Evolutionary conservation across 92 coral and sea anemone genomes (phyloP), one percentile per base, ranked within the genome.

Genomic region (Zoanthus gigantus): DNA sequence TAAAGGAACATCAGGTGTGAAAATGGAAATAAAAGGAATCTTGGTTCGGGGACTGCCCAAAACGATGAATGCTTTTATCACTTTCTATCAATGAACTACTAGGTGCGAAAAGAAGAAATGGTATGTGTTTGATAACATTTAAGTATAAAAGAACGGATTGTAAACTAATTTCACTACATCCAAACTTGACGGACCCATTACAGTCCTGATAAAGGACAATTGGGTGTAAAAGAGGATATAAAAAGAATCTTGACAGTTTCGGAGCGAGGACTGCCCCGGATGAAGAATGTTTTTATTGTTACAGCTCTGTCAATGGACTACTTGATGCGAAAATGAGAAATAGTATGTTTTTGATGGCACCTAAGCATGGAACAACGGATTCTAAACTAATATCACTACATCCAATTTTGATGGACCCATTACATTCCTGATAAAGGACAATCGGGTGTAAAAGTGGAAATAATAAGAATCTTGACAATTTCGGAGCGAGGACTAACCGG

Each of bases 1-100:
- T 48, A 74, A 74, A 18, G 44, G 80, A 76, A 6, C 66, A 76
- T 76, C 65, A 7, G 50, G 65, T 76, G 65, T 48, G 80, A 76
- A 9, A 29, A 50, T 32, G 47, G 32, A 9, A 75, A 16, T 44
- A 6, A 6, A 12, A 18, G 72, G 6, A 2, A 32, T 28, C 34
- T 16, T 0, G 71, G 23, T 4, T 5, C 66, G 18, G 11, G 66
- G 23, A 58, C 66, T 14, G 23, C n/a, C 66, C 0, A n/a, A 14
- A 14, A 32, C 11, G 77, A 17, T 32, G 15, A 32, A 32, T 9
- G 7, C 66, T 10, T 10, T 72, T 12, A 32, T 12, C 75, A 29
- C 14, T 71, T 58, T 6, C 1, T 47, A 10, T 9, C 65, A 50
- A 50, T n/a, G 65, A 63, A 76, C 80, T 2, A 52, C 50, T 42